phyloP scores from a whole-genome alignment of 1,140 invertebrate genomes.

The Neocloeon triangulifer region DNA sequence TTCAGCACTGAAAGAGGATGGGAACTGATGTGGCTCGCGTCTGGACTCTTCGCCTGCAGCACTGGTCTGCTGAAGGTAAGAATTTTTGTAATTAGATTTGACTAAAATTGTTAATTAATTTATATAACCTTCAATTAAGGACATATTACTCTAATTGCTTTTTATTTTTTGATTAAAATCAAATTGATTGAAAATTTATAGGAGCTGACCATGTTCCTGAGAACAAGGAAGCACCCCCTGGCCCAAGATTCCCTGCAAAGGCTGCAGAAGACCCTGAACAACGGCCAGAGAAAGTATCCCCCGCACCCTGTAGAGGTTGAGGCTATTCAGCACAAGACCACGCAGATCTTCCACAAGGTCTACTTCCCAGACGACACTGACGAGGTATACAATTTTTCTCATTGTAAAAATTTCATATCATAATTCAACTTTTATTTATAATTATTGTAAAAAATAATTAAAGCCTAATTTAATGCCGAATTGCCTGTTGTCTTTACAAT shows the following conservation, averaged over 20 bases:
- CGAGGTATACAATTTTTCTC: too few species aligned
- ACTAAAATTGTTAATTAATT: background rate
- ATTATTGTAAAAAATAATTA: background rate
- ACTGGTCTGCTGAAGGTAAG: conserved; percentile 29
- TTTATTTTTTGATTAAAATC: background rate
- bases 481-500: background rate
- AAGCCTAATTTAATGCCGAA: too few species aligned
- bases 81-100: background rate
- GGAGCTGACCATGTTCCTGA: conserved; percentile 44
- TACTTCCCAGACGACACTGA: conserved; percentile 88
- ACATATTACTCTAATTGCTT: background rate
- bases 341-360: conserved; percentile 82
- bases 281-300: conserved; percentile 63
- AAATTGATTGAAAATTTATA: conserved; percentile 7
- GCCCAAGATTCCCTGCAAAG: conserved; percentile 62
- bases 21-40: conserved; percentile 81
- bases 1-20: conserved; percentile 76
- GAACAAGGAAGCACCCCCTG: conserved; percentile 49
- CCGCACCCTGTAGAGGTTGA: conserved; percentile 87
- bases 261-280: conserved; percentile 53
- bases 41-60: conserved; percentile 62
- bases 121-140: background rate
- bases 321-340: conserved; percentile 80
- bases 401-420: too few species aligned
- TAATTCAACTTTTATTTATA: background rate